These are phyloP conservation scores for Platynereis dumerilii DNA, from an alignment of 2,888 invertebrate species.

Conservation along the genomic window DNA sequence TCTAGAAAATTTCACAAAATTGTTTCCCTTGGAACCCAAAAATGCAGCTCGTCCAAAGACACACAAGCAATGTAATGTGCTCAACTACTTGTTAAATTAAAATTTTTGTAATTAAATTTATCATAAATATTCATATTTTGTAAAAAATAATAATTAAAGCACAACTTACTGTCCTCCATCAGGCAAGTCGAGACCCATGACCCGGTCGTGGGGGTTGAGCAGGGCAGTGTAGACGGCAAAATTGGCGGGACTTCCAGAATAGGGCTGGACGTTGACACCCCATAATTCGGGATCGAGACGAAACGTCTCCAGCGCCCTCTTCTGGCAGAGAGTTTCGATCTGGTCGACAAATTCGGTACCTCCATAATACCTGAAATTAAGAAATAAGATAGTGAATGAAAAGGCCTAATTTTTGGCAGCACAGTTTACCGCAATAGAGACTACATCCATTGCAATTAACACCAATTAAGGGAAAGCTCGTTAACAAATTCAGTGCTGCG, in stretches of 20 bases:
- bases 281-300: constrained; percentile 82
- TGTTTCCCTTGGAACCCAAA: too few species aligned
- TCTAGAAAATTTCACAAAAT: too few species aligned
- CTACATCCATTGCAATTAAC: too few species aligned
- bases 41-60: too few species aligned
- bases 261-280: constrained; percentile 98
- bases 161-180: constrained; percentile 85
- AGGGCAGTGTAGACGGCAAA: constrained; percentile 92
- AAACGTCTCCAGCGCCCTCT: constrained; percentile 84
- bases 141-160: background rate
- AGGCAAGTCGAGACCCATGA: constrained; percentile 94
- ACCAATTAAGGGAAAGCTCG: background rate
- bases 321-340: constrained; percentile 87
- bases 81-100: too few species aligned
- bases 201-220: constrained; percentile 87
- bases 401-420: too few species aligned
- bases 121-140: too few species aligned
- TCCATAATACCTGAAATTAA: constrained; percentile 84
- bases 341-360: constrained; percentile 96
- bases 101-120: too few species aligned
- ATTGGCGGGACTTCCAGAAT: constrained; percentile 95
- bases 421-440: too few species aligned
- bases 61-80: too few species aligned
- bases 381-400: background rate
- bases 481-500: background rate